Percentiles rank a stretch among this genome's conserved stretches.
phyloP scores from a whole-genome alignment of 2,113 vertebrate genomes.

The Dasypus novemcinctus region DNA sequence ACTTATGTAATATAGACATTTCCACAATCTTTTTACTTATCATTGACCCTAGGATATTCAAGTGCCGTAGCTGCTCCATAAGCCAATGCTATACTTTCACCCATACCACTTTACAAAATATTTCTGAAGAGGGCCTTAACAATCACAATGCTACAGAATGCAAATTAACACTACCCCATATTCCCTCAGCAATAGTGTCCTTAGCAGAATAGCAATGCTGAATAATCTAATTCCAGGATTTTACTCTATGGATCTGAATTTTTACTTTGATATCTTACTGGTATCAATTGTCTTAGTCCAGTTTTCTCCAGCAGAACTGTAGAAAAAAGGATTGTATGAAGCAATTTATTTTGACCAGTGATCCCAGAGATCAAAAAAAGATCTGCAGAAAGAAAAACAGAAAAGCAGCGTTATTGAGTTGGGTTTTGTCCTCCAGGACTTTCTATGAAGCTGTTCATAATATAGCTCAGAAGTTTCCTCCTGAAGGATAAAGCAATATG shows the following conservation, averaged over 20 bases:
- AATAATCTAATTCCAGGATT: neutral
- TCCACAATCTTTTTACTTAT: neutral
- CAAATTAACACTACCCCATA: neutral
- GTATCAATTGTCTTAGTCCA: neutral
- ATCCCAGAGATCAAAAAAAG: neutral
- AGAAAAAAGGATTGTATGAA: neutral
- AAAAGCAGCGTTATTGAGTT: neutral
- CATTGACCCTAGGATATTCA: neutral
- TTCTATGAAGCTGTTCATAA: neutral
- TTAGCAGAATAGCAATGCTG: neutral
- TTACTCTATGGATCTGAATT: neutral
- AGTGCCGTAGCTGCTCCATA: neutral
- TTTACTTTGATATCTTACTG: neutral
- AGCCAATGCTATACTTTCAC: too few species aligned
- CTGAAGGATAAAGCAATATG: neutral
- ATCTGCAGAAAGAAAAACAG: neutral
- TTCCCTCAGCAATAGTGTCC: neutral
- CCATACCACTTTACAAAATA: rapidly evolving
- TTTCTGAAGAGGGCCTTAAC: neutral
- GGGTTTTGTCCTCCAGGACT: neutral
- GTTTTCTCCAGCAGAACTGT: neutral
- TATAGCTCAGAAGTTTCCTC: neutral
- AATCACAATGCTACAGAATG: neutral
- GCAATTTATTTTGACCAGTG: neutral
- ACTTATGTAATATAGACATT: neutral